Percentiles rank a stretch among this genome's conserved stretches.
Evolutionary conservation across 1,140 invertebrate species (phyloP).

Genomic region (Arion vulgaris): DNA sequence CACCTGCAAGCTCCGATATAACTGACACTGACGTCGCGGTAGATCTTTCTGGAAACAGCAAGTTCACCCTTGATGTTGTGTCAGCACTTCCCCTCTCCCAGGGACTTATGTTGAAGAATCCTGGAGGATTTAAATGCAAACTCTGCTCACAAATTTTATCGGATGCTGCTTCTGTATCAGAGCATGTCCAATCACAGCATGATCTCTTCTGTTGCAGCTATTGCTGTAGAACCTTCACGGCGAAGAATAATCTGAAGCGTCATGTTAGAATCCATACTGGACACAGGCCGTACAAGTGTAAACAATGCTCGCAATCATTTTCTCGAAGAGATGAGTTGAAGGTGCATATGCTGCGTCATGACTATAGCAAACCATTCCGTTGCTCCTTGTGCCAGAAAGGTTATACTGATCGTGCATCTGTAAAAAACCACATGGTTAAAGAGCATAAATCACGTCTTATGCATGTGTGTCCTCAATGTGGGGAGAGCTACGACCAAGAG

Average conservation of each 20-base stretch:
- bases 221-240: slow-evolving; percentile 62
- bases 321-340: slow-evolving; percentile 78
- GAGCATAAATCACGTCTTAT: slow-evolving; percentile 55
- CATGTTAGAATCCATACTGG: slow-evolving; percentile 79
- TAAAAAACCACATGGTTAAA: slow-evolving; percentile 60
- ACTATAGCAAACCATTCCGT: slow-evolving; percentile 59
- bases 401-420: slow-evolving; percentile 58
- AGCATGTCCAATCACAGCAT: slow-evolving; percentile 57
- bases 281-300: slow-evolving; percentile 67
- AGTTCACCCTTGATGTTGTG: neutral
- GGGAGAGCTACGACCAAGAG: slow-evolving; percentile 55
- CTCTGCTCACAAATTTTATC: slow-evolving; percentile 49
- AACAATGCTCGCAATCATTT: slow-evolving; percentile 83
- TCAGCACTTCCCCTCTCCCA: slow-evolving; percentile 6
- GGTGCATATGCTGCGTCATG: slow-evolving; percentile 78
- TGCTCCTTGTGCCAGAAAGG: slow-evolving; percentile 59
- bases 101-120: neutral
- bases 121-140: slow-evolving; percentile 49
- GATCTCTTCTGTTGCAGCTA: slow-evolving; percentile 56
- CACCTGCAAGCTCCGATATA: neutral
- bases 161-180: slow-evolving; percentile 51
- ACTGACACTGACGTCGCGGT: neutral
- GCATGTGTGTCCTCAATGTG: slow-evolving; percentile 61
- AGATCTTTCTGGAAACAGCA: slow-evolving; percentile 22
- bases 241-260: slow-evolving; percentile 83